A percentile compares a stretch with the other conserved stretches of the same genome.
Conservation (phyloP, 2,888 invertebrate species). For the Calameuta idolon region DNA sequence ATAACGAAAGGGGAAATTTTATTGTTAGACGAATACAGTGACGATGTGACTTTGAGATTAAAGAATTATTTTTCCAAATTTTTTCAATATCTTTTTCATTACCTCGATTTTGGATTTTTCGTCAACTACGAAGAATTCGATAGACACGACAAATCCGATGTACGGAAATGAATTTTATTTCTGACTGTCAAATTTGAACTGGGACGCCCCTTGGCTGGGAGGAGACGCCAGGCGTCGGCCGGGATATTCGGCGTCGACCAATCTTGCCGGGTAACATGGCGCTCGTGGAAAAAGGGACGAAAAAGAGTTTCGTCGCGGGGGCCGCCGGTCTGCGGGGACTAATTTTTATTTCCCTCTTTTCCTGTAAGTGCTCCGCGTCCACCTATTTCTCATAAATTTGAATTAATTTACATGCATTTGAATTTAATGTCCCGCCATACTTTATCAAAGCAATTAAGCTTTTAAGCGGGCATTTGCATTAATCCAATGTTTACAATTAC, state of each 20-base stretch:
- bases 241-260: slow-evolving; percentile 32
- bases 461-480: slow-evolving; percentile 68
- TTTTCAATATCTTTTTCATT: not conserved
- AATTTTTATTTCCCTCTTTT: slow-evolving; percentile 66
- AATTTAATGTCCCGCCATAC: slow-evolving; percentile 66
- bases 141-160: not conserved
- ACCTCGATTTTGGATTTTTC: not conserved
- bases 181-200: not conserved
- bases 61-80: not conserved
- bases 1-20: slow-evolving; percentile 21
- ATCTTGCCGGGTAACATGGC: slow-evolving; percentile 23
- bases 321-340: slow-evolving; percentile 63
- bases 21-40: not conserved
- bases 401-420: slow-evolving; percentile 68
- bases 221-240: slow-evolving; percentile 26
- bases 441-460: slow-evolving; percentile 68
- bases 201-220: not conserved
- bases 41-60: slow-evolving; percentile 28
- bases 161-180: not conserved
- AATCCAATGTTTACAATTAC: slow-evolving; percentile 68
- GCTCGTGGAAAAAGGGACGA: slow-evolving; percentile 16
- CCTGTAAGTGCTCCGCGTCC: slow-evolving; percentile 66
- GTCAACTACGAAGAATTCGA: not conserved
- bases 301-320: slow-evolving; percentile 59
- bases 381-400: slow-evolving; percentile 68